Conservation (phyloP, 2,888 invertebrate genomes). For the Poecilobothrus nobilitatus region DNA sequence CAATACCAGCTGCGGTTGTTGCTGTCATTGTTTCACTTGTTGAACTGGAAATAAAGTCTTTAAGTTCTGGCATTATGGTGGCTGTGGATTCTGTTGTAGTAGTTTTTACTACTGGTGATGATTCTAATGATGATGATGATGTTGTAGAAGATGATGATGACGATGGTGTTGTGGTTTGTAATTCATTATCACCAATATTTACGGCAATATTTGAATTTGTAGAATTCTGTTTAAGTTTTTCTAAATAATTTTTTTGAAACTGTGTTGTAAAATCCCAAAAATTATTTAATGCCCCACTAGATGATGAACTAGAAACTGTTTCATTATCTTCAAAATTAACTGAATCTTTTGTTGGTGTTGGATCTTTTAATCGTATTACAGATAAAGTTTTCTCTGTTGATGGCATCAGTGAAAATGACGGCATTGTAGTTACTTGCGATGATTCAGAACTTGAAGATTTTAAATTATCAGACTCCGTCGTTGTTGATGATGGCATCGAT, state of each 20-base stretch:
- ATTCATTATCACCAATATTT: neutral
- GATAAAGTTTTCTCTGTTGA: neutral
- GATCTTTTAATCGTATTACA: neutral
- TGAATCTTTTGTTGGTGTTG: neutral
- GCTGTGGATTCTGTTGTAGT: constrained; percentile 7
- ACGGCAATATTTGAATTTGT: neutral
- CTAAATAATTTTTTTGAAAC: neutral
- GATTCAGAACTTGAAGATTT: neutral
- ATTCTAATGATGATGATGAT: neutral
- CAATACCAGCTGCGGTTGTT: constrained; percentile 23
- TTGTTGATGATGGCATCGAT: neutral
- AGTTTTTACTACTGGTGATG: neutral
- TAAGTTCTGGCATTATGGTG: neutral
- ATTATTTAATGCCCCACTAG: neutral
- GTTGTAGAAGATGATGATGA: constrained; percentile 5
- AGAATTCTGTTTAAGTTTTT: neutral
- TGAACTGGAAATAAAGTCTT: constrained; percentile 9
- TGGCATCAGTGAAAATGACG: neutral
- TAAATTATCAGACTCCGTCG: neutral
- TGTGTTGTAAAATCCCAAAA: constrained; percentile 1
- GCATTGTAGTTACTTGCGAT: neutral
- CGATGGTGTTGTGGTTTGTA: neutral
- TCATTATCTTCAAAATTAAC: neutral
- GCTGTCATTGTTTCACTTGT: constrained; percentile 12
- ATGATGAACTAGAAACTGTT: neutral